phyloP scores from a whole-genome alignment of 2,797 vertebrate species.

The Rhabdomys pumilio region DNA sequence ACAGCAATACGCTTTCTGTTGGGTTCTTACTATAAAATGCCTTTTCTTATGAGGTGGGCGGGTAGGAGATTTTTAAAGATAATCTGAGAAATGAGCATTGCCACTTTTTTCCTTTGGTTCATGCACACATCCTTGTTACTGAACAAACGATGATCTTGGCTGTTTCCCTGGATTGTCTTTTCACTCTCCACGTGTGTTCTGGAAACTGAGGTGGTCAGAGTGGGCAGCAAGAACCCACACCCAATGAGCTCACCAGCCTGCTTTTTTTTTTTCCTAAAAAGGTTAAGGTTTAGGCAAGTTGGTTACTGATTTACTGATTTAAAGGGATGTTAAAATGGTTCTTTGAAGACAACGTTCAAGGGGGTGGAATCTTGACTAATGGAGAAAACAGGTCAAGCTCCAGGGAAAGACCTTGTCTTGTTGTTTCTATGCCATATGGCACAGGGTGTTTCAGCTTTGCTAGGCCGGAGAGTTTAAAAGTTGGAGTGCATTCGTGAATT shows the following conservation, averaged over 20 bases:
- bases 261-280: background rate
- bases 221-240: background rate
- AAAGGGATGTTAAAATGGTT: conserved; percentile 53
- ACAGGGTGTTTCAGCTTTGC: background rate
- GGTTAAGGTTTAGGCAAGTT: conserved; percentile 11
- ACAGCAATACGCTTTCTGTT: background rate
- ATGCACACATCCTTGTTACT: background rate
- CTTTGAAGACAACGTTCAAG: conserved; percentile 15
- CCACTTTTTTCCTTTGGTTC: background rate
- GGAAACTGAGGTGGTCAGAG: background rate
- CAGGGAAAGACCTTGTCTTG: conserved; percentile 45
- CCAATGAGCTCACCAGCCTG: background rate
- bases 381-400: conserved; percentile 16
- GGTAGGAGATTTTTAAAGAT: conserved; percentile 47
- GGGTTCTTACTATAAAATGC: conserved; percentile 14
- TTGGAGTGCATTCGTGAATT: conserved; percentile 16
- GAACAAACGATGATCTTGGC: background rate
- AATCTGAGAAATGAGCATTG: background rate
- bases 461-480: conserved; percentile 33
- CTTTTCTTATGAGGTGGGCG: conserved; percentile 35
- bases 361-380: background rate
- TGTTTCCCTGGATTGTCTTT: background rate
- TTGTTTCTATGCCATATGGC: conserved; percentile 30
- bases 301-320: conserved; percentile 41
- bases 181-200: background rate